Evolutionary conservation across 2,113 vertebrate species (phyloP).

Genomic region (Globicephala melas): DNA sequence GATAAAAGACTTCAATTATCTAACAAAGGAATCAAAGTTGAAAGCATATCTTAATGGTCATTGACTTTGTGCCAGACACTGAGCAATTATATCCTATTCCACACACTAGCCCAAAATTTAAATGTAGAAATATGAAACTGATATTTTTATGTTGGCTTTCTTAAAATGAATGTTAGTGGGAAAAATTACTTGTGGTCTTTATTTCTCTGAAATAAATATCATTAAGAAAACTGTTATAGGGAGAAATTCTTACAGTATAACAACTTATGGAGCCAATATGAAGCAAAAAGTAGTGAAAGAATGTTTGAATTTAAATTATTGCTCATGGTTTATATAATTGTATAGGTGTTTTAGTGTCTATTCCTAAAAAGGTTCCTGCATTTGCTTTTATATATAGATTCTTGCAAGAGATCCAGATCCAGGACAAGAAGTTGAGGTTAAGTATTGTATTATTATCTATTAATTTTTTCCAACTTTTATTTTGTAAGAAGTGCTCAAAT

Average conservation of each 20-base stretch:
- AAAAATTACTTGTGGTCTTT: neutral
- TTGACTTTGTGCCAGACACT: neutral
- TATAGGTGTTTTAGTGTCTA: conserved; percentile 35
- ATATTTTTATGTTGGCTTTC: neutral
- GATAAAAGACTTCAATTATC: neutral
- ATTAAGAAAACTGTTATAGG: neutral
- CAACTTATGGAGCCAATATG: neutral
- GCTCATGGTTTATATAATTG: conserved; percentile 29
- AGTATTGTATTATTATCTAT: neutral
- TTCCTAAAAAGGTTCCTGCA: conserved; percentile 58
- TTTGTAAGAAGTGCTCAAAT: neutral
- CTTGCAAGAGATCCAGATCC: conserved; percentile 64
- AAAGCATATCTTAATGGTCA: neutral
- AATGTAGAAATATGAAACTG: neutral
- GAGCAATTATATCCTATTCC: neutral
- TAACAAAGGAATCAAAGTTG: neutral
- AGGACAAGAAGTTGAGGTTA: conserved; percentile 65
- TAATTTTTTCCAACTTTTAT: neutral
- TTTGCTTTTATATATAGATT: conserved; percentile 58
- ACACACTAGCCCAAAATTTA: neutral
- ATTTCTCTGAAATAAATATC: neutral
- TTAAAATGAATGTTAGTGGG: neutral
- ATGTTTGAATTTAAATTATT: neutral
- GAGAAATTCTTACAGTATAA: neutral
- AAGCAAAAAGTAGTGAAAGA: neutral